These are phyloP conservation scores for Sminthurides aquaticus DNA, from an alignment of 2,888 invertebrate genomes.

Conservation along the genomic window DNA sequence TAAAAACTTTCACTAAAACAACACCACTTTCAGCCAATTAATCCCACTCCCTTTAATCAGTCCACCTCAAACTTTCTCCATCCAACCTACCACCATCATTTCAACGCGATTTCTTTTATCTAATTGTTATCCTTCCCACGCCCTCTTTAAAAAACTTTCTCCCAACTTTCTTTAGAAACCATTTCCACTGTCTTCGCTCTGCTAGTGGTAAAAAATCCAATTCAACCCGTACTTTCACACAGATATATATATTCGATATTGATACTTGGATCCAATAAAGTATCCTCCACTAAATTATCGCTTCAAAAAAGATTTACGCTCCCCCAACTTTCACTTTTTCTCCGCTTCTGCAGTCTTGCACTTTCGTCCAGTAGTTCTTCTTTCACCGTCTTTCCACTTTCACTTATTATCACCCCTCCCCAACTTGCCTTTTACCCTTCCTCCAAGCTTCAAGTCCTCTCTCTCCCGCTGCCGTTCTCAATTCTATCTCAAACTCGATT, in stretches of 20 bases:
- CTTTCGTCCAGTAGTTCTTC: too few relatives aligned
- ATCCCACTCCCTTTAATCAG: not conserved
- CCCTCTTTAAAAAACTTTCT: not conserved
- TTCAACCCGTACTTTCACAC: not conserved
- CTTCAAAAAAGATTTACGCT: constrained; percentile 42
- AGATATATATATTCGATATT: not conserved
- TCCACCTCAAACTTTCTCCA: not conserved
- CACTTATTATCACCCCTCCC: too few relatives aligned
- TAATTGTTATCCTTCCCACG: not conserved
- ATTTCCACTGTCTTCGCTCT: too few relatives aligned
- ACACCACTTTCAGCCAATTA: not conserved
- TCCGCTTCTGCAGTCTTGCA: too few relatives aligned
- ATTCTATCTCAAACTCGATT: too few relatives aligned
- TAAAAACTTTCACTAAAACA: not conserved
- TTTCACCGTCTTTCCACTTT: not conserved
- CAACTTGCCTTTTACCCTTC: too few relatives aligned
- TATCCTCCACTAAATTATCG: constrained; percentile 36
- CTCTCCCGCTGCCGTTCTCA: too few relatives aligned
- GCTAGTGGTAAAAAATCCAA: not conserved
- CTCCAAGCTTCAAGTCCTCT: too few relatives aligned
- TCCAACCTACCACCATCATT: not conserved
- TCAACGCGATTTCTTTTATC: not conserved
- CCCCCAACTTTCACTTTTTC: not conserved
- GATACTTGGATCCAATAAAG: not conserved
- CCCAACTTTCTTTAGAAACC: too few relatives aligned